Conservation (phyloP, 2,113 vertebrate genomes). For the Scortum barcoo region DNA sequence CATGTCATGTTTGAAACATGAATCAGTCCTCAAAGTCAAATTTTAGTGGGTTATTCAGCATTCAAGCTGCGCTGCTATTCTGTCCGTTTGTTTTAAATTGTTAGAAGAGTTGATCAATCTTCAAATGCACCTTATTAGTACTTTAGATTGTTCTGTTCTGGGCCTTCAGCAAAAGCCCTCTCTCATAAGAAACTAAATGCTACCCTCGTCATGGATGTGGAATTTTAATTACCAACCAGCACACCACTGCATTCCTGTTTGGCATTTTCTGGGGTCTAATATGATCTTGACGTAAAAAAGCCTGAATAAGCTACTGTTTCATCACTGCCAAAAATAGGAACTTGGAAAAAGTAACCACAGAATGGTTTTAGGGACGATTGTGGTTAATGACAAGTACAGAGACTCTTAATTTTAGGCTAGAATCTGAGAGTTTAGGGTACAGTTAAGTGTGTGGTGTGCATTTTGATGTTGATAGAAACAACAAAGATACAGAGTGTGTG, state of each 20-base stretch:
- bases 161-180: slow-evolving; percentile 50
- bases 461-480: slow-evolving; percentile 20
- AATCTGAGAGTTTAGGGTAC: slow-evolving; percentile 8
- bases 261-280: slow-evolving; percentile 71
- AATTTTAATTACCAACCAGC: slow-evolving; percentile 79
- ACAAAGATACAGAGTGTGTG: neutral
- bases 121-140: slow-evolving; percentile 35
- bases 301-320: slow-evolving; percentile 54
- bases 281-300: slow-evolving; percentile 66
- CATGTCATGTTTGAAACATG: slow-evolving; percentile 13
- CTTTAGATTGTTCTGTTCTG: slow-evolving; percentile 44
- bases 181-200: slow-evolving; percentile 74
- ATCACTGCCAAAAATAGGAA: slow-evolving; percentile 47
- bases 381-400: slow-evolving; percentile 53
- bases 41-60: neutral
- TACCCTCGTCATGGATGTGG: slow-evolving; percentile 72
- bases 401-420: slow-evolving; percentile 38
- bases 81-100: slow-evolving; percentile 3
- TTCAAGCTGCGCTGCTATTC: neutral
- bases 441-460: neutral
- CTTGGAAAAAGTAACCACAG: slow-evolving; percentile 49
- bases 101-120: slow-evolving; percentile 7
- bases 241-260: slow-evolving; percentile 68
- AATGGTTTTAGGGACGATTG: slow-evolving; percentile 52
- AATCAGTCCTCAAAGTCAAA: neutral